These are phyloP conservation scores for Apodemia mormo DNA, from an alignment of 2,888 invertebrate species.

Conservation along the genomic window DNA sequence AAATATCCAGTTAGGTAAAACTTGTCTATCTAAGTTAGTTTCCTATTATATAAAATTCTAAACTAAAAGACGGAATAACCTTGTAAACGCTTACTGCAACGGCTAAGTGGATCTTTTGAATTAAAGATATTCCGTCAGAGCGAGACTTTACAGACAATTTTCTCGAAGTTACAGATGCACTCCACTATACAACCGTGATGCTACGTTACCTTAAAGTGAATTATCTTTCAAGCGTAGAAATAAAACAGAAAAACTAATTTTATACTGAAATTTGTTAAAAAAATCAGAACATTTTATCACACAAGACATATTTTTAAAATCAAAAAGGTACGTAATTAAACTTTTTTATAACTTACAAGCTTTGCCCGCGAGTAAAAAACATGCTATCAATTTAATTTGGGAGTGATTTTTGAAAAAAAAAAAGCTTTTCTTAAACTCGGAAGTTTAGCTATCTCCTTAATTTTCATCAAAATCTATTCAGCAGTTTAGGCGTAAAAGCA, in stretches of 20 bases:
- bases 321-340: too few relatives aligned
- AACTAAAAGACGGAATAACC: slow-evolving; percentile 6
- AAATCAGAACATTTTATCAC: too few relatives aligned
- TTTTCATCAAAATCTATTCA: too few relatives aligned
- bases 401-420: too few relatives aligned
- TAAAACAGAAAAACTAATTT: not conserved
- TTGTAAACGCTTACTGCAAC: slow-evolving; percentile 20
- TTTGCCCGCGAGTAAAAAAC: too few relatives aligned
- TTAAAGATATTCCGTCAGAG: slow-evolving; percentile 41
- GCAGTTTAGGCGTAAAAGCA: too few relatives aligned
- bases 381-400: too few relatives aligned
- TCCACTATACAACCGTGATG: not conserved
- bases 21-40: not conserved
- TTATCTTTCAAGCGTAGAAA: not conserved
- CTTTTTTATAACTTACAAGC: too few relatives aligned
- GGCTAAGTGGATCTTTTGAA: slow-evolving; percentile 41
- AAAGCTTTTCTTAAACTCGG: too few relatives aligned
- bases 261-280: not conserved
- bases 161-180: slow-evolving; percentile 3
- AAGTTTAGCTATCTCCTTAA: too few relatives aligned
- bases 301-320: too few relatives aligned
- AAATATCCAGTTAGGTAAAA: not conserved
- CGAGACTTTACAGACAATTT: slow-evolving; percentile 12
- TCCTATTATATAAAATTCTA: slow-evolving; percentile 14
- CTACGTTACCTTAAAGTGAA: not conserved